Conservation (phyloP, 2,888 invertebrate species). For the Macrosoma leucophasiata region DNA sequence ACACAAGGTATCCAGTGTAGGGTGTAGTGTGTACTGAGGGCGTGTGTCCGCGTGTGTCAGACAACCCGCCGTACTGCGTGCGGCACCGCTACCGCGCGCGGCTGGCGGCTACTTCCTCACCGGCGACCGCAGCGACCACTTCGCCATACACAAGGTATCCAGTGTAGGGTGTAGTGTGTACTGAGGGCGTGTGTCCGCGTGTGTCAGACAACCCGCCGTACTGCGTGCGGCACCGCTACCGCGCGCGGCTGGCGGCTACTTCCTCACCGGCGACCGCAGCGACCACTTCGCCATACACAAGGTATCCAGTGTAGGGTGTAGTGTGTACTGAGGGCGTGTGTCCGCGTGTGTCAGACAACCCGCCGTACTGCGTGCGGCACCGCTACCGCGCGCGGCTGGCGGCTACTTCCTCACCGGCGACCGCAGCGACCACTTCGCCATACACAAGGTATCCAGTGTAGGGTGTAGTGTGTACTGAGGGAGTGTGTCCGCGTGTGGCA, state of each 20-base stretch:
- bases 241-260: slow-evolving; percentile 83
- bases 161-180: neutral
- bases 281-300: slow-evolving; percentile 88
- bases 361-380: slow-evolving; percentile 88
- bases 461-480: slow-evolving; percentile 90
- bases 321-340: slow-evolving; percentile 42
- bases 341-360: slow-evolving; percentile 79
- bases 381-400: slow-evolving; percentile 83
- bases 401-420: slow-evolving; percentile 88
- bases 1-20: no score
- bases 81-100: slow-evolving; percentile 83
- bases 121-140: slow-evolving; percentile 87
- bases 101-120: slow-evolving; percentile 85
- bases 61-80: slow-evolving; percentile 91
- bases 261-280: slow-evolving; percentile 85
- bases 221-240: slow-evolving; percentile 86
- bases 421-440: slow-evolving; percentile 84
- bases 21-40: no score
- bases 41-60: no score
- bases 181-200: slow-evolving; percentile 27
- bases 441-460: slow-evolving; percentile 86
- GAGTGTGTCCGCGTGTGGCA: slow-evolving; percentile 88
- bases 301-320: slow-evolving; percentile 27
- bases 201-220: slow-evolving; percentile 88
- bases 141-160: slow-evolving; percentile 83